Evolutionary conservation across 2,888 invertebrate species (phyloP).

Genomic region (Nephrocerus scutellatus): DNA sequence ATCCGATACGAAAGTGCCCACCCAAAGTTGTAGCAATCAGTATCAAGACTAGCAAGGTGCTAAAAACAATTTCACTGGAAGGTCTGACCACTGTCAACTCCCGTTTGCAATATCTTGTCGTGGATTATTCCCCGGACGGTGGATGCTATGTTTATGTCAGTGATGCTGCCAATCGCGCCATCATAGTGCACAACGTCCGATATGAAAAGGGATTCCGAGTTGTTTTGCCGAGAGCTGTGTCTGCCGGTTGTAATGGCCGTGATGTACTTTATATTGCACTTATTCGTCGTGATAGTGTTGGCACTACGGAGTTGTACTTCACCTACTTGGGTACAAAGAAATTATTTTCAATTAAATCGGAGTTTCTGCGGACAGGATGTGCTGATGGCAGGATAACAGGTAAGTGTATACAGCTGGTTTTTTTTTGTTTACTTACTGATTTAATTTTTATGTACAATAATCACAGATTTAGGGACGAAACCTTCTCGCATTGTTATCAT

Average conservation of each 20-base stretch:
- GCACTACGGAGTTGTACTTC: constrained; percentile 55
- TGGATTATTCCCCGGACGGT: constrained; percentile 59
- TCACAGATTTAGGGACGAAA: constrained; percentile 53
- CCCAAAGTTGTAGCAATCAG: constrained; percentile 63
- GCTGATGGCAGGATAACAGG: constrained; percentile 50
- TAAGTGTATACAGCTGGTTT: constrained; percentile 30
- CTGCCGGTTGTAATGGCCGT: constrained; percentile 50
- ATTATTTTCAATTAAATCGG: constrained; percentile 59
- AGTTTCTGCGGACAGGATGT: constrained; percentile 55
- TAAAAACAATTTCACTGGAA: constrained; percentile 57
- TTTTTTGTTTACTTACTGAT: constrained; percentile 1
- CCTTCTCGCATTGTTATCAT: constrained; percentile 54
- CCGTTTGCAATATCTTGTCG: constrained; percentile 61
- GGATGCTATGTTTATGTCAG: constrained; percentile 58
- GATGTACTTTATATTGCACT: constrained; percentile 63
- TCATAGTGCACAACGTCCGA: constrained; percentile 61
- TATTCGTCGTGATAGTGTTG: constrained; percentile 53
- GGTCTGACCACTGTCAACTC: constrained; percentile 54
- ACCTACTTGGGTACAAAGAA: constrained; percentile 58
- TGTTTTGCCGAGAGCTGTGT: constrained; percentile 53
- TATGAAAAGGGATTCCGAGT: constrained; percentile 58
- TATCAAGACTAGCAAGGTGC: constrained; percentile 54
- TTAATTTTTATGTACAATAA: constrained; percentile 5
- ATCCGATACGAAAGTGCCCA: constrained; percentile 58
- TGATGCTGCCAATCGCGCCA: constrained; percentile 62